Evolutionary conservation across 2,113 vertebrate genomes (phyloP).

Genomic region (Centropristis striata): DNA sequence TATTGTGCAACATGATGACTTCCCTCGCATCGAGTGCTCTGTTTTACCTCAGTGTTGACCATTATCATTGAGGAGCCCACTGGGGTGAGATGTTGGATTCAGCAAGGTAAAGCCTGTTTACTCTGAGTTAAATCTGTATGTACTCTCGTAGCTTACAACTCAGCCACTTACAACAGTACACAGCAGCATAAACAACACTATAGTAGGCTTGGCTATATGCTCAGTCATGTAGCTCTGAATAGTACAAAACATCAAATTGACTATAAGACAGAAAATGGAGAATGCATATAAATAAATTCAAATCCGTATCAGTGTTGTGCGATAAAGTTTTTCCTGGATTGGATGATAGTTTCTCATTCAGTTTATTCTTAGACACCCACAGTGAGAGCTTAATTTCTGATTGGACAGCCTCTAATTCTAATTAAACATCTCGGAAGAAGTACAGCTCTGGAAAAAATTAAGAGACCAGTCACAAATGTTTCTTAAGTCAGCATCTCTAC

Average conservation of each 20-base stretch:
- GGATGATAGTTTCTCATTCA: background rate
- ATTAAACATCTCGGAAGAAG: background rate
- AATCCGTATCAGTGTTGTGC: too few relatives aligned
- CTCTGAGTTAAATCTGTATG: background rate
- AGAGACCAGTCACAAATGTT: too few relatives aligned
- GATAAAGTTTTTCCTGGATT: too few relatives aligned
- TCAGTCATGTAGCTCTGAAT: background rate
- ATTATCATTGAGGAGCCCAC: background rate
- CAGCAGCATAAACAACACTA: slow-evolving; percentile 5
- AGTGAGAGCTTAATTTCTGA: background rate
- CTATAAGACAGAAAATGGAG: background rate
- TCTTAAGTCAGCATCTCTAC: too few relatives aligned
- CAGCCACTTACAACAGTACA: background rate
- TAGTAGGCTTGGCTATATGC: slow-evolving; percentile 7
- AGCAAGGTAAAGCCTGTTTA: background rate
- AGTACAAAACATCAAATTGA: slow-evolving; percentile 19
- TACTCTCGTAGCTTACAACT: background rate
- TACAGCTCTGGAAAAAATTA: too few relatives aligned
- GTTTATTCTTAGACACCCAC: background rate
- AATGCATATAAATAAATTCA: background rate
- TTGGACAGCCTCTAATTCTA: background rate
- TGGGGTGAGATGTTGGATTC: background rate
- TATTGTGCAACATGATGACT: background rate
- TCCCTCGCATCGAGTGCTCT: background rate
- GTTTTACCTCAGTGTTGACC: background rate